A percentile compares a stretch with the other conserved stretches of the same genome.
These are phyloP conservation scores for Tauraco hartlaubi DNA, from an alignment of 2,797 vertebrate genomes.

Conservation along the genomic window DNA sequence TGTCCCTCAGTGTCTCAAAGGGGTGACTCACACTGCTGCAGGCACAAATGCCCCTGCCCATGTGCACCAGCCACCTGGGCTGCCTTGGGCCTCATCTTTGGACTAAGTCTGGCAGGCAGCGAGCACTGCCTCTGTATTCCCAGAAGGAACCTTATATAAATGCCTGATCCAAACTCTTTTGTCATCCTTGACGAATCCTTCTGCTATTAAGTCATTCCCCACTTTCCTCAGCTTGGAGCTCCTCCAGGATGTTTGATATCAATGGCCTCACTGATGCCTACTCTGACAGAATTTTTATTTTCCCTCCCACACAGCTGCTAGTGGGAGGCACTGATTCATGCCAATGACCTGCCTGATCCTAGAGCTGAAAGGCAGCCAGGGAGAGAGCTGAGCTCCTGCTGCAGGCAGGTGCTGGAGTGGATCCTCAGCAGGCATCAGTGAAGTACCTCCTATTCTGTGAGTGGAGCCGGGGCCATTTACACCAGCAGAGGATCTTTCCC, in stretches of 20 bases:
- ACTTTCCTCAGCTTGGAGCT: not conserved
- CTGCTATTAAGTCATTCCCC: not conserved
- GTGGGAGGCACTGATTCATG: conserved; percentile 52
- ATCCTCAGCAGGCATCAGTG: not conserved
- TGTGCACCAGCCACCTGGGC: not conserved
- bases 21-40: not conserved
- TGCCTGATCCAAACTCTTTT: not conserved
- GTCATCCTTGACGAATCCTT: not conserved
- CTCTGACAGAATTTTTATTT: not conserved
- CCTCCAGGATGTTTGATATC: not conserved
- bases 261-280: not conserved
- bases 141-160: not conserved
- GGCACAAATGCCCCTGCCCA: not conserved
- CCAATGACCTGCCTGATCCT: not conserved
- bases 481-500: not conserved
- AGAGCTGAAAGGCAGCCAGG: not conserved
- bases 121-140: not conserved
- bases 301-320: not conserved
- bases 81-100: not conserved
- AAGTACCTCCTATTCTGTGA: not conserved
- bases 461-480: not conserved
- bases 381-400: not conserved
- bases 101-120: not conserved
- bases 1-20: not conserved
- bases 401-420: not conserved